Percentiles rank a stretch among this genome's conserved stretches.
These are phyloP conservation scores for Scaptodrosophila latifasciaeformis DNA, from an alignment of 2,888 invertebrate species.

Conservation along the genomic window DNA sequence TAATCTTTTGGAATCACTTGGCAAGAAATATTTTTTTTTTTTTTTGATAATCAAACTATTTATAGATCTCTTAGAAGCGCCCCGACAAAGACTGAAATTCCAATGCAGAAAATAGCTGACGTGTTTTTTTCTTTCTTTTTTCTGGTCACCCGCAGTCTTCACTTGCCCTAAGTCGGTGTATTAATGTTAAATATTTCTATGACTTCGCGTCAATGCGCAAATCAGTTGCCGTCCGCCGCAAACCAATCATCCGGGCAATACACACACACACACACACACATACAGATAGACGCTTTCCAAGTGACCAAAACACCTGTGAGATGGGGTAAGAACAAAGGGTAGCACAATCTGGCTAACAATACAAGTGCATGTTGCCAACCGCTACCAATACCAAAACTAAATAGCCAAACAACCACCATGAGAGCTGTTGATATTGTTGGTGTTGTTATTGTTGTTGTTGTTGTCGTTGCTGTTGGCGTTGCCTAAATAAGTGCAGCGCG, in stretches of 20 bases:
- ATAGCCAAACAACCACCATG: neutral
- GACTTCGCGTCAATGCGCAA: constrained; percentile 66
- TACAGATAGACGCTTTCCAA: neutral
- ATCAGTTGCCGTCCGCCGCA: constrained; percentile 63
- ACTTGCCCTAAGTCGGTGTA: constrained; percentile 24
- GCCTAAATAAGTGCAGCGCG: constrained; percentile 67
- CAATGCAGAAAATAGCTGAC: too few species aligned
- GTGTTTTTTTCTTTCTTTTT: too few species aligned
- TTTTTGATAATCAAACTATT: too few species aligned
- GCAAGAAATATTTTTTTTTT: too few species aligned
- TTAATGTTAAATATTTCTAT: constrained; percentile 64
- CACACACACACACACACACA: neutral
- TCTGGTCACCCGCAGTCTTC: too few species aligned
- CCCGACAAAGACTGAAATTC: too few species aligned
- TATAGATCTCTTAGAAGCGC: too few species aligned
- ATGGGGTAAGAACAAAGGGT: neutral
- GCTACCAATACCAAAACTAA: constrained; percentile 23
- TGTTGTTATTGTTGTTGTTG: constrained; percentile 15
- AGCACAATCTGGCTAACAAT: constrained; percentile 3
- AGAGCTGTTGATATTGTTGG: constrained; percentile 6
- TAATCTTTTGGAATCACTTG: too few species aligned
- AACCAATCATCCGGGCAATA: constrained; percentile 16
- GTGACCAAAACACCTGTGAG: neutral
- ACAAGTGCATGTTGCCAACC: constrained; percentile 14
- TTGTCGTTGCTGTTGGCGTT: constrained; percentile 35